Conservation (phyloP, 2,888 invertebrate species). For the Polydrusus pterygomalis region DNA sequence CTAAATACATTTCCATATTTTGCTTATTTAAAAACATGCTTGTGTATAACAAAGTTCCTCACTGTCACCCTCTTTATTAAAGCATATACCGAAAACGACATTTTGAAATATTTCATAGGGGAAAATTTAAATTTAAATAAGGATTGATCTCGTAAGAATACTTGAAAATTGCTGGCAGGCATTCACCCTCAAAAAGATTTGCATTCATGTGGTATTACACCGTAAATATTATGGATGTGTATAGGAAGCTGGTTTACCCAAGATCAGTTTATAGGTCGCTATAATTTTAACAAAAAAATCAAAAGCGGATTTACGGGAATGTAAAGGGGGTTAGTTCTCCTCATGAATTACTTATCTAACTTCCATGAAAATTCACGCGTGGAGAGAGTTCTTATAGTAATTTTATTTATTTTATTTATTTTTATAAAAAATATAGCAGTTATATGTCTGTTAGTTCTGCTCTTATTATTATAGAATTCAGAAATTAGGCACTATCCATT, state of each 20-base stretch:
- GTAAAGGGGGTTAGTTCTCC: too few relatives aligned
- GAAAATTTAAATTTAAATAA: slow-evolving; percentile 12
- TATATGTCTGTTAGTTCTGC: too few relatives aligned
- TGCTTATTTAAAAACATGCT: slow-evolving; percentile 2
- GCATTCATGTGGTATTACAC: slow-evolving; percentile 5
- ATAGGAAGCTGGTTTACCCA: background rate
- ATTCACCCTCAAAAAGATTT: background rate
- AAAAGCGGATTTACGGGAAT: too few relatives aligned
- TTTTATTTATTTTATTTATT: too few relatives aligned
- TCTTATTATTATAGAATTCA: too few relatives aligned
- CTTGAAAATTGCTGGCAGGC: slow-evolving; percentile 12
- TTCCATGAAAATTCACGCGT: too few relatives aligned
- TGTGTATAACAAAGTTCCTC: background rate
- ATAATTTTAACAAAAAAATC: background rate
- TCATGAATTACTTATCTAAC: too few relatives aligned
- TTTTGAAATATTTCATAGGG: slow-evolving; percentile 15
- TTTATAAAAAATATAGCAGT: too few relatives aligned
- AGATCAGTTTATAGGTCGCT: background rate
- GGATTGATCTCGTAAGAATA: slow-evolving; percentile 17
- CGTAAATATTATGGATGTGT: background rate
- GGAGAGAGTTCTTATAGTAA: too few relatives aligned
- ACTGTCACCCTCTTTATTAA: background rate
- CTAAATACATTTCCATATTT: background rate
- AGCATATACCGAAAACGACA: background rate
- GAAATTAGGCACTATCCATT: too few relatives aligned